Evolutionary conservation across 2,888 invertebrate genomes (phyloP).

Genomic region (Vesta saturnalis): DNA sequence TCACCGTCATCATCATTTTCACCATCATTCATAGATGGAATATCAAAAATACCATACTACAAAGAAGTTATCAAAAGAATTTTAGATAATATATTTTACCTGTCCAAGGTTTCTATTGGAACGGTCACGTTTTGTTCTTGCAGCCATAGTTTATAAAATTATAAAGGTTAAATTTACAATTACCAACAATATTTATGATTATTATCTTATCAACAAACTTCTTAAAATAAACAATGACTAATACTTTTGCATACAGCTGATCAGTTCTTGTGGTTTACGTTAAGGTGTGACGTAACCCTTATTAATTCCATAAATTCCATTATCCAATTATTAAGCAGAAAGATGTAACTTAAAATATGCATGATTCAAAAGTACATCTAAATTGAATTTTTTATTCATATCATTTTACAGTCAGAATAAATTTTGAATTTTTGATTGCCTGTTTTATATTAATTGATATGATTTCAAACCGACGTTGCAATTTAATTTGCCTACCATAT

Average conservation of each 20-base stretch:
- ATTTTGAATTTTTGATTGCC: too few species aligned
- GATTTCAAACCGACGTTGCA: too few species aligned
- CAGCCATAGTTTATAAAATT: slow-evolving; percentile 52
- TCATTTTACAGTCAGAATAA: too few species aligned
- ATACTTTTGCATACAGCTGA: neutral
- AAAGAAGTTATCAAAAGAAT: slow-evolving; percentile 19
- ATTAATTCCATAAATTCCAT: too few species aligned
- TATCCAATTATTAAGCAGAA: too few species aligned
- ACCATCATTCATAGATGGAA: slow-evolving; percentile 68
- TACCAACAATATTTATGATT: neutral
- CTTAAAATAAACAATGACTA: slow-evolving; percentile 13
- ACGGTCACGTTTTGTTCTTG: slow-evolving; percentile 51
- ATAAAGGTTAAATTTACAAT: neutral
- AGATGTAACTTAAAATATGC: too few species aligned
- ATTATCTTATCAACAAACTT: neutral
- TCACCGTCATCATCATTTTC: slow-evolving; percentile 68
- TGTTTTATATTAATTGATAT: too few species aligned
- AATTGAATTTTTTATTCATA: too few species aligned
- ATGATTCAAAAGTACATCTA: too few species aligned
- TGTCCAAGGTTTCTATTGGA: slow-evolving; percentile 53
- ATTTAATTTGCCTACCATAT: too few species aligned
- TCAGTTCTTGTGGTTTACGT: neutral
- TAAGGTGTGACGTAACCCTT: neutral
- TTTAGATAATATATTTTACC: slow-evolving; percentile 42
- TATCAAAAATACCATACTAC: slow-evolving; percentile 81